Evolutionary conservation across 2,797 vertebrate genomes (phyloP).

Genomic region (Steatocranus sp.): DNA sequence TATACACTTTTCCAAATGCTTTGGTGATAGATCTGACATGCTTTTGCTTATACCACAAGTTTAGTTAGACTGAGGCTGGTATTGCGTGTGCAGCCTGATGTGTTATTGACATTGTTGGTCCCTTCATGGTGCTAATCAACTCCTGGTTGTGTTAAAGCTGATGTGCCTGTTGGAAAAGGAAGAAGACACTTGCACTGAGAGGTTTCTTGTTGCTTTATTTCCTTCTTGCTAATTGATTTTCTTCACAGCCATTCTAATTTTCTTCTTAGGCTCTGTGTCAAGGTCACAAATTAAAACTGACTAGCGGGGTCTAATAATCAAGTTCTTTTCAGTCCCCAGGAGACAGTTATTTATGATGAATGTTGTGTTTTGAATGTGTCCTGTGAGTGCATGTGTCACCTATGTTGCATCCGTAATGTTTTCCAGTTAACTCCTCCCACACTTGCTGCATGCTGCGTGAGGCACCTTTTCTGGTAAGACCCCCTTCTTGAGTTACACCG

Average conservation of each 20-base stretch:
- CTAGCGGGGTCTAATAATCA: neutral
- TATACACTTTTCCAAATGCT: neutral
- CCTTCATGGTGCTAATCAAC: slow-evolving; percentile 52
- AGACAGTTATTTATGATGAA: neutral
- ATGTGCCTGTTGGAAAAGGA: slow-evolving; percentile 71
- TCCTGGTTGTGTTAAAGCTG: slow-evolving; percentile 73
- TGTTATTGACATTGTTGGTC: slow-evolving; percentile 15
- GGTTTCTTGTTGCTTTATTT: slow-evolving; percentile 60
- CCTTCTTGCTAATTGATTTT: slow-evolving; percentile 20
- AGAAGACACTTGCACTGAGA: slow-evolving; percentile 73
- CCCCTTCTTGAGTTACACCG: slow-evolving; percentile 65
- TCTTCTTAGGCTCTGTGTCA: slow-evolving; percentile 27
- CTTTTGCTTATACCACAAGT: neutral
- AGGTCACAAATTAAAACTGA: slow-evolving; percentile 47
- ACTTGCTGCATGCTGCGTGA: slow-evolving; percentile 97
- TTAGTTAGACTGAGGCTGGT: neutral
- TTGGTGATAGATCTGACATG: neutral
- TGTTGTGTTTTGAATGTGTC: slow-evolving; percentile 43
- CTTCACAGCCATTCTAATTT: slow-evolving; percentile 41
- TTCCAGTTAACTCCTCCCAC: slow-evolving; percentile 95
- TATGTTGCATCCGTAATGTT: slow-evolving; percentile 86
- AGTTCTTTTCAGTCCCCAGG: slow-evolving; percentile 24
- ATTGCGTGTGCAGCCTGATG: neutral
- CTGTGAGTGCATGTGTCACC: slow-evolving; percentile 70
- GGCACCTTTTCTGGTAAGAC: slow-evolving; percentile 87